Evolutionary conservation across 2,797 vertebrate species (phyloP).

Genomic region (Lepilemur septentrionalis): DNA sequence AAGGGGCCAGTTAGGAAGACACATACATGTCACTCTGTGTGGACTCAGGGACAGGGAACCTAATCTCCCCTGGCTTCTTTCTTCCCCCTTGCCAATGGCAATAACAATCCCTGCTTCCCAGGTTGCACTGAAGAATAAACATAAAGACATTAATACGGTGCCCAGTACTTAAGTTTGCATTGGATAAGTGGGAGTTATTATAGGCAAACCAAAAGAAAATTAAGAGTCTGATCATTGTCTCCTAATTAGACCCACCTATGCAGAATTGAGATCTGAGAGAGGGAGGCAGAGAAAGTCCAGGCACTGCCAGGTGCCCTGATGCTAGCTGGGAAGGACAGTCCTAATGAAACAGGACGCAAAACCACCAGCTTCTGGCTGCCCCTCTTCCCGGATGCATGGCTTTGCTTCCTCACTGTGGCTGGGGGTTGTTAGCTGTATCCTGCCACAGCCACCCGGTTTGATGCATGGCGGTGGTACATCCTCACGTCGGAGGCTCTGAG

Average conservation of each 20-base stretch:
- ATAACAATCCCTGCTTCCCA: accelerated
- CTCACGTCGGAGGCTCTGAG: accelerated
- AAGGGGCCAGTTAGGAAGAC: neutral
- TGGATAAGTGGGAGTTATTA: accelerated
- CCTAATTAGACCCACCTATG: accelerated
- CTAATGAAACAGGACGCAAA: neutral
- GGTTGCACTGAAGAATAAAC: neutral
- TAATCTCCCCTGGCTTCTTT: accelerated
- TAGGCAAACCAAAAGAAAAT: neutral
- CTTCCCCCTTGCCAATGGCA: accelerated
- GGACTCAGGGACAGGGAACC: neutral
- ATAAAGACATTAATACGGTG: accelerated
- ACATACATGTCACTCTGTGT: accelerated
- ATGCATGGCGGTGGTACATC: accelerated
- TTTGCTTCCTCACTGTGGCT: neutral
- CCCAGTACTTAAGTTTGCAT: accelerated
- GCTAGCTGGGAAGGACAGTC: neutral
- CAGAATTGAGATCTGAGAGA: neutral
- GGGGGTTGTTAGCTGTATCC: neutral
- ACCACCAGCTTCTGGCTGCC: accelerated
- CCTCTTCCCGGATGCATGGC: accelerated
- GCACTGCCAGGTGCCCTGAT: accelerated
- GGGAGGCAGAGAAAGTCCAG: neutral
- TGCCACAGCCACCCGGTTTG: accelerated
- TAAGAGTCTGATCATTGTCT: neutral